Evolutionary conservation across 1,140 invertebrate genomes (phyloP), one percentile per base, ranked within the genome.

Genomic region (Saxidomus purpurata): DNA sequence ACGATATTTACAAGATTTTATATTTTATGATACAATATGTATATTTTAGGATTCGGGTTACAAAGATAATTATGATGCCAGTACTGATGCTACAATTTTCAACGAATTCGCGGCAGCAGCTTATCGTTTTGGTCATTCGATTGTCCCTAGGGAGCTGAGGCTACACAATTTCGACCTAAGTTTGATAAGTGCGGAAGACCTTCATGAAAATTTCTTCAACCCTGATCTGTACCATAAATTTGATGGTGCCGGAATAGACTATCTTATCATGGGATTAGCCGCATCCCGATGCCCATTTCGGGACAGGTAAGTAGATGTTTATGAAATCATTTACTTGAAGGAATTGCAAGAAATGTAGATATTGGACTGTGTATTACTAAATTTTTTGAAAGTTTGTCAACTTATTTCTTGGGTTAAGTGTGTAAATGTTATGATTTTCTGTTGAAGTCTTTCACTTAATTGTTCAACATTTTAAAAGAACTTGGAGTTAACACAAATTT

Each of bases 21-120:
- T n/a, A n/a, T n/a, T n/a, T n/a, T n/a, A n/a, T n/a, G n/a, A n/a
- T n/a, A n/a, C n/a, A n/a, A n/a, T 47, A 47, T 47, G 17, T 47
- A 8, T 17, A 47, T 52, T 61, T 8, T 40, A 84, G 82, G n/a
- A 0, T 19, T 0, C 2, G 11, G 63, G 82, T 13, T 84, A 84
- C 31, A 69, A 67, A 52, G 82, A 84, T 22, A 84, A 63, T 0
- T 99, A 99, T 94, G 96, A 99, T 91, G 96, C 98, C 0, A 96
- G 97, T 47, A 77, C 98, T 0, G 97, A 99, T 95, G 97, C 99
- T 1, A 97, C 97, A 15, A 98, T 99, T 91, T 97, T 98, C 0
- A 99, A 99, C 94, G 98, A 98, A 31, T 99, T 99, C 96, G 98
- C 98, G 0, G 99, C 99, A 0, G 98, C 98, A 34, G 99, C 98